Evolutionary conservation across 2,888 invertebrate species (phyloP).

Genomic region (Phaedon cochleariae): DNA sequence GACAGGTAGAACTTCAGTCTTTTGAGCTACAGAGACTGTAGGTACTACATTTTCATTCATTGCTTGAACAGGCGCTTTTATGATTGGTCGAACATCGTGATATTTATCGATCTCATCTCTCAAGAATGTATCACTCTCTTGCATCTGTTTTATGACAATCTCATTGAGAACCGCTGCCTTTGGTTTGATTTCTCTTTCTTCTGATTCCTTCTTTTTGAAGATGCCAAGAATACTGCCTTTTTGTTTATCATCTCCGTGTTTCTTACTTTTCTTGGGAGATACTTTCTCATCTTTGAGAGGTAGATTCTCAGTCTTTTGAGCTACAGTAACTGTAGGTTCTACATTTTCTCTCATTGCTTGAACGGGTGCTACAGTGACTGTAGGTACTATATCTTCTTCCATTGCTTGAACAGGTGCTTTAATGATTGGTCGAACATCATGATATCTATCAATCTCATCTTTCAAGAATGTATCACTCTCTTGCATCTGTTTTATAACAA

Average conservation of each 20-base stretch:
- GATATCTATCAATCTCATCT: conserved; percentile 43
- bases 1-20: neutral
- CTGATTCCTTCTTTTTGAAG: conserved; percentile 27
- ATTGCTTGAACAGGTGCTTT: no score
- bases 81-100: conserved; percentile 38
- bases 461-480: conserved; percentile 36
- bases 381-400: no score
- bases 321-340: neutral
- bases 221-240: conserved; percentile 27
- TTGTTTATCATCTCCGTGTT: conserved; percentile 22
- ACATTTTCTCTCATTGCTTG: conserved; percentile 12
- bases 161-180: conserved; percentile 14
- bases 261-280: neutral
- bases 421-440: no score
- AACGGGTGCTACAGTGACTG: conserved; percentile 12
- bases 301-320: neutral
- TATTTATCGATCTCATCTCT: conserved; percentile 43
- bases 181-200: conserved; percentile 20
- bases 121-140: conserved; percentile 43
- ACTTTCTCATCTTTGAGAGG: neutral
- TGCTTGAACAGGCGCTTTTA: neutral
- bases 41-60: neutral
- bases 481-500: conserved; percentile 14
- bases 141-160: conserved; percentile 32
- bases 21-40: neutral